phyloP scores from a whole-genome alignment of 2,797 vertebrate species.

The Balearica regulorum region DNA sequence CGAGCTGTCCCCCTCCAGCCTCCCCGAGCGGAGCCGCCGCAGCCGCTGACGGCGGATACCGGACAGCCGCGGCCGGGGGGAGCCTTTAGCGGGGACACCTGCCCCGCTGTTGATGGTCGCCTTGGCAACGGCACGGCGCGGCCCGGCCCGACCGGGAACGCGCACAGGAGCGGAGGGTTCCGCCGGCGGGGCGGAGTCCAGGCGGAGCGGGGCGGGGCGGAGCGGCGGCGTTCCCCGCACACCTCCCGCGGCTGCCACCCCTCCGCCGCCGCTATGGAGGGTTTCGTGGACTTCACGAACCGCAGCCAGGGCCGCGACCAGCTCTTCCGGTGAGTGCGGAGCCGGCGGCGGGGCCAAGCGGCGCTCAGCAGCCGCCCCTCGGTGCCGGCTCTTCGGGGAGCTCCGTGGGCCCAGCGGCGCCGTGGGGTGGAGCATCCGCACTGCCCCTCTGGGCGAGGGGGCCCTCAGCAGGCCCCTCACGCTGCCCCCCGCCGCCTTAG shows the following conservation, averaged over 20 bases:
- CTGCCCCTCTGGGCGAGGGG: background rate
- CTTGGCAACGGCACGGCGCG: background rate
- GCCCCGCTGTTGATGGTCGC: background rate
- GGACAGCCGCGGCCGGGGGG: background rate
- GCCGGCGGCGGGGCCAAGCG: no score
- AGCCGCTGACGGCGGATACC: background rate
- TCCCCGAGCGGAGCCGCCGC: background rate
- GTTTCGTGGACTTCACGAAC: slow-evolving; percentile 78
- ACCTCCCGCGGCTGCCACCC: background rate
- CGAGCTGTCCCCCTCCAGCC: background rate
- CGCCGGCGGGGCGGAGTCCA: background rate
- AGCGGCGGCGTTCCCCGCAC: background rate
- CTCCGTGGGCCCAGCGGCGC: background rate
- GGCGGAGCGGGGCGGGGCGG: background rate
- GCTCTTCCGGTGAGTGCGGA: slow-evolving; percentile 82
- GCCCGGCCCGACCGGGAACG: background rate
- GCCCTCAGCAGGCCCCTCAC: background rate
- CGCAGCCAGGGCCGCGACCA: slow-evolving; percentile 90
- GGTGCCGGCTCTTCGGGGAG: background rate
- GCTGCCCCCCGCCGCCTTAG: background rate
- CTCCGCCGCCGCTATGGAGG: slow-evolving; percentile 76
- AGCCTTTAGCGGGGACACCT: background rate
- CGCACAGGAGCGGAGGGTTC: background rate
- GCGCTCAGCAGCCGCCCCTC: no score
- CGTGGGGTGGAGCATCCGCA: background rate